Base-by-base conservation (phyloP, 2,113 vertebrate genomes). In the Bucco capensis region DNA sequence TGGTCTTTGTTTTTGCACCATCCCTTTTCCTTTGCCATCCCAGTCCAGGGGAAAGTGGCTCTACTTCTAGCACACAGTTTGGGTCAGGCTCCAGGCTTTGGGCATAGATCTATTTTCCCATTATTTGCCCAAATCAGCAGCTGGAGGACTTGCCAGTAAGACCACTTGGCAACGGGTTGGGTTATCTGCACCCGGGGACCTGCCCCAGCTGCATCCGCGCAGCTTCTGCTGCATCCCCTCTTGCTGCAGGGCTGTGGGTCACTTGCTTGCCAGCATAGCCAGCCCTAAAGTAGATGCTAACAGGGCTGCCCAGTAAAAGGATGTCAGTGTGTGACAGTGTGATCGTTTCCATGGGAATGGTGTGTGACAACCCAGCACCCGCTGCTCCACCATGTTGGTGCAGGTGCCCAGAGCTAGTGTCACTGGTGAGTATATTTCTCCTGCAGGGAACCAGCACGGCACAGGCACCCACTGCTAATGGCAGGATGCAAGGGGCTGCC, bases 311-410 rank as follows among this genome's bases (percentile, higher is more conserved):
- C 1, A 0, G 38, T 74, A 71, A 77, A 62, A 86, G 70, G 77
- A 91, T 88, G 71, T 71, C 85, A 37, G 46, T 19, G 1, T 62
- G 60, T 90, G 95, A 85, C 83, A 88, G 71, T 80, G 87, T 40
- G 35, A 88, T 83, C 47, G 31, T 96, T 89, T 58, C 96, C 95
- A 94, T 87, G 90, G 93, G 93, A 95, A 94, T 83, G 1, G 73
- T 2, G 1, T 12, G 42, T 82, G 84, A 57, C 83, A 77, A 87
- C 33, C 4, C 30, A 50, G 75, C 65, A 46, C 10, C 0, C 14
- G 25, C 73, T 69, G 61, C 83, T 91, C 69, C 51, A 1, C 4
- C 0, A 44, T 9, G 62, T 3, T 3, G 67, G 35, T 61, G 65
- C 31, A 0, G 11, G 44, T 0, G 6, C 60, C 84, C 9, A 19